Percentiles rank a stretch among this genome's conserved stretches.
These are phyloP conservation scores for Dipodomys stephensi DNA, from an alignment of 2,113 vertebrate species.

Conservation along the genomic window DNA sequence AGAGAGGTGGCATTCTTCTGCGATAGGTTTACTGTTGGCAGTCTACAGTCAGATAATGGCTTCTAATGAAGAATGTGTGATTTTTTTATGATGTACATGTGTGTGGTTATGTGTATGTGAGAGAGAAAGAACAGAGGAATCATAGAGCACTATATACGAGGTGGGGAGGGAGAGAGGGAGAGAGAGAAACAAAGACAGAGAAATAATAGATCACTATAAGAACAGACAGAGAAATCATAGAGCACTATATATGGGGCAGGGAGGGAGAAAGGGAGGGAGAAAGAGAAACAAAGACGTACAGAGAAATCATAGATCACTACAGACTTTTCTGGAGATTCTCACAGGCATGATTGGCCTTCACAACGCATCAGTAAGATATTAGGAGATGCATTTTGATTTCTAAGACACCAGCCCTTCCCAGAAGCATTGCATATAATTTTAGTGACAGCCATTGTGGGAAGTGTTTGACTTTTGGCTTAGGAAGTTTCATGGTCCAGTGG, in stretches of 20 bases:
- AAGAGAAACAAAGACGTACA: not conserved
- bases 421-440: slow-evolving; percentile 63
- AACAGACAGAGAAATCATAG: no score
- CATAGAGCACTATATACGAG: not conserved
- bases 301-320: not conserved
- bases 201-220: not conserved
- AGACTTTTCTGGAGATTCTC: not conserved
- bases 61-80: not conserved
- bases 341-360: not conserved
- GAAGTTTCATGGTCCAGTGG: slow-evolving; percentile 67
- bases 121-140: no score
- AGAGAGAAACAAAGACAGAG: not conserved
- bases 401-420: slow-evolving; percentile 58
- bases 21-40: not conserved
- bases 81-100: not conserved
- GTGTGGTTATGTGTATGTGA: not conserved
- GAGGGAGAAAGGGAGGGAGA: not conserved
- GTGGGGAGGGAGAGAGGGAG: not conserved
- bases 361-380: not conserved
- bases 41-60: not conserved
- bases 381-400: slow-evolving; percentile 44
- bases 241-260: not conserved
- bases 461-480: slow-evolving; percentile 68
- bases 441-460: slow-evolving; percentile 63
- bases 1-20: not conserved